Percentiles rank a stretch among this genome's conserved stretches.
Conservation (phyloP, 2,888 invertebrate genomes). For the Fragum whitleyi region DNA sequence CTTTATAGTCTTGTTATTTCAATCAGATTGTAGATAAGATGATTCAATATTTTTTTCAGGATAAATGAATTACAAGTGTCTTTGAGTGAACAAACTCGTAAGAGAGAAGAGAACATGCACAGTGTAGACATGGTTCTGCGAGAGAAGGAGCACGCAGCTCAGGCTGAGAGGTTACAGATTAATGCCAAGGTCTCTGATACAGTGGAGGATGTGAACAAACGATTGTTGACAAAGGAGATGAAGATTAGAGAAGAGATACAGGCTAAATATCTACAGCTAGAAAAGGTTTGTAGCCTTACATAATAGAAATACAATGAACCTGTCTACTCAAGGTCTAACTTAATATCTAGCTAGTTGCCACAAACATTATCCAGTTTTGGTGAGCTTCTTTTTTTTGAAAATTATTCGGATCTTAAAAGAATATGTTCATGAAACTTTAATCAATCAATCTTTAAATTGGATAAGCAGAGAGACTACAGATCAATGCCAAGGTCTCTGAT, state of each 20-base stretch:
- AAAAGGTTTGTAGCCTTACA: slow-evolving; percentile 78
- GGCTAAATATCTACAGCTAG: slow-evolving; percentile 79
- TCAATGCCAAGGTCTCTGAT: slow-evolving; percentile 81
- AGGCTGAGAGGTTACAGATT: slow-evolving; percentile 80
- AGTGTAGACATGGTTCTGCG: slow-evolving; percentile 81
- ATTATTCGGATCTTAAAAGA: too few relatives aligned
- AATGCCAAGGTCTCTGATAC: slow-evolving; percentile 80
- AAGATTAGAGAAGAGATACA: slow-evolving; percentile 83
- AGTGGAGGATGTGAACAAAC: slow-evolving; percentile 83
- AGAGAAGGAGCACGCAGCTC: slow-evolving; percentile 81
- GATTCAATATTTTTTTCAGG: too few relatives aligned
- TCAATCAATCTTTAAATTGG: too few relatives aligned
- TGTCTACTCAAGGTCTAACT: too few relatives aligned
- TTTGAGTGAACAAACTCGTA: slow-evolving; percentile 79
- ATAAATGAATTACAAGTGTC: slow-evolving; percentile 73
- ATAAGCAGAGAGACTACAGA: slow-evolving; percentile 79
- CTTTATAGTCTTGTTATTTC: too few relatives aligned
- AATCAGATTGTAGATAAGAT: too few relatives aligned
- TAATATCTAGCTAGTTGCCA: too few relatives aligned
- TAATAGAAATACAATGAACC: too few relatives aligned
- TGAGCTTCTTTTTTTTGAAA: too few relatives aligned
- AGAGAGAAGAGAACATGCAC: slow-evolving; percentile 82
- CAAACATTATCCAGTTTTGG: too few relatives aligned
- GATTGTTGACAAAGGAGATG: slow-evolving; percentile 82
- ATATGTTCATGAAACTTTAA: too few relatives aligned